A percentile compares a stretch with the other conserved stretches of the same genome.
Conservation (phyloP, 1,140 invertebrate species). For the Pseudobourletiella spinata region DNA sequence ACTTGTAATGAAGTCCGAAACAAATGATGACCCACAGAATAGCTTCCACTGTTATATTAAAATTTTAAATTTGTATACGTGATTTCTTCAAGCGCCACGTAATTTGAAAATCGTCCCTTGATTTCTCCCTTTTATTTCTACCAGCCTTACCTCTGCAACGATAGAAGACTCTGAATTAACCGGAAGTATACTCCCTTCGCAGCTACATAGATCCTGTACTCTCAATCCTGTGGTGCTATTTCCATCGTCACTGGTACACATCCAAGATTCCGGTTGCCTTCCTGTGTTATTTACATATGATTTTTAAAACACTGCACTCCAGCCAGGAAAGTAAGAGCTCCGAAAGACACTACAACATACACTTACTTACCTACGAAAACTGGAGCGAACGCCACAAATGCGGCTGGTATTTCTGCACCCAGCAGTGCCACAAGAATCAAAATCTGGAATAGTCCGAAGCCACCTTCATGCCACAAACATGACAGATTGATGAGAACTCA, state of each 20-base stretch:
- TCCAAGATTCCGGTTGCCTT: background rate
- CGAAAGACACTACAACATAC: no score
- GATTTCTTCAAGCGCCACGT: background rate
- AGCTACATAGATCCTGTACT: background rate
- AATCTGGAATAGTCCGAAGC: constrained; percentile 26
- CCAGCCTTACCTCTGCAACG: constrained; percentile 11
- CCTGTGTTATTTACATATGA: background rate
- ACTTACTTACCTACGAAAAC: constrained; percentile 13
- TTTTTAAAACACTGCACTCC: background rate
- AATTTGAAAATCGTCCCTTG: no score
- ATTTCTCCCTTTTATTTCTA: no score
- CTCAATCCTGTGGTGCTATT: background rate
- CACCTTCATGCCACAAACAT: no score
- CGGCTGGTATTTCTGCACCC: constrained; percentile 22
- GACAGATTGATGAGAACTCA: no score
- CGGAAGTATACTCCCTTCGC: background rate
- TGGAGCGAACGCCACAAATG: constrained; percentile 23
- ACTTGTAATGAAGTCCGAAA: constrained; percentile 25
- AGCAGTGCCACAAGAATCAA: constrained; percentile 16
- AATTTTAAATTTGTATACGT: background rate
- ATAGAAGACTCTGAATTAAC: constrained; percentile 1
- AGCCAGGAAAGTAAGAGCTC: no score
- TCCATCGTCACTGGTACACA: background rate
- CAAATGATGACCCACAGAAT: constrained; percentile 19
- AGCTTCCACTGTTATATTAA: constrained; percentile 16